Evolutionary conservation across 2,797 vertebrate species (phyloP).

Genomic region (Thripadectes ignobilis): DNA sequence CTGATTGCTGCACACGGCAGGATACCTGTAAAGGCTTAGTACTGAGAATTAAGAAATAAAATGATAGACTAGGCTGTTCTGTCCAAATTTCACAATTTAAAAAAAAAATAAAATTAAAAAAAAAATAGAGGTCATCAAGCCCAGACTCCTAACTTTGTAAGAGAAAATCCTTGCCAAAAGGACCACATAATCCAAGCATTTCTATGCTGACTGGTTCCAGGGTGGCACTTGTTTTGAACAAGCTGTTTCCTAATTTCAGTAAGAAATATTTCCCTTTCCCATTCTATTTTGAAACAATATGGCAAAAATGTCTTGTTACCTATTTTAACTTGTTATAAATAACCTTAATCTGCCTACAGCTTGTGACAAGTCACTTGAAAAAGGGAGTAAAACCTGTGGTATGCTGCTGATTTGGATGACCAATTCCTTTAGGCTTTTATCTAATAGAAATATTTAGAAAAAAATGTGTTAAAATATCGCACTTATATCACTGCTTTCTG

Average conservation of each 20-base stretch:
- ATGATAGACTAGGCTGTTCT: neutral
- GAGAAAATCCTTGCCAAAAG: neutral
- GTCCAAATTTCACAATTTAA: neutral
- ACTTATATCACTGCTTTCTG: neutral
- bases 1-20: neutral
- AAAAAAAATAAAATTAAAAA: neutral
- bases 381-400: neutral
- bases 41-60: neutral
- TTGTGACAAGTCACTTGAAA: neutral
- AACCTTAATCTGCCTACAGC: neutral
- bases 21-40: neutral
- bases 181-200: neutral
- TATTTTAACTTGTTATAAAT: neutral
- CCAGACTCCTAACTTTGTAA: neutral
- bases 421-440: neutral
- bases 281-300: neutral
- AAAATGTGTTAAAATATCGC: neutral
- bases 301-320: neutral
- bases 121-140: neutral
- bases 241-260: neutral
- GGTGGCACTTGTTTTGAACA: neutral
- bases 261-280: neutral
- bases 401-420: neutral
- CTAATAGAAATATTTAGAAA: neutral
- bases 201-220: neutral